A percentile compares a stretch with the other conserved stretches of the same genome.
These are phyloP conservation scores for Pelosia muscerda DNA, from an alignment of 2,888 invertebrate genomes.

Conservation along the genomic window DNA sequence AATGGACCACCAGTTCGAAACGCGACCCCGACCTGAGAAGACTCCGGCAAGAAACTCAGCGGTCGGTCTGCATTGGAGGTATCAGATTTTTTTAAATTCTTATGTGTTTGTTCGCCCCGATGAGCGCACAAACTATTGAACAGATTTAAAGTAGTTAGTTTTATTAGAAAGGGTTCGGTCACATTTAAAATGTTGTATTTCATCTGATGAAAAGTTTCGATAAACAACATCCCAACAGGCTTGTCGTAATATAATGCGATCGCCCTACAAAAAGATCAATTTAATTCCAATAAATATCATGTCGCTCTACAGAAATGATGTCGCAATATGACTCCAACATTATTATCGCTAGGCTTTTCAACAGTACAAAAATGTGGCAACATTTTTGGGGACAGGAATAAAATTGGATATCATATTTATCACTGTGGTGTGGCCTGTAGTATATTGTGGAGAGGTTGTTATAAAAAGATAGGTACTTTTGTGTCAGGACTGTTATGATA, in stretches of 20 bases:
- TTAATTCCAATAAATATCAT: not conserved
- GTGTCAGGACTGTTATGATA: not conserved
- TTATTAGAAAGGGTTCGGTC: too few relatives aligned
- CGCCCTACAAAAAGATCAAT: not conserved
- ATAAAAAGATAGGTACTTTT: not conserved
- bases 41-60: too few relatives aligned
- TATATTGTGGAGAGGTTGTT: conserved; percentile 9
- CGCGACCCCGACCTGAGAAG: too few relatives aligned
- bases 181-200: too few relatives aligned
- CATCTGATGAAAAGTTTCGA: too few relatives aligned
- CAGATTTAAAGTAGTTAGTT: too few relatives aligned
- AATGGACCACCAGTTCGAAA: too few relatives aligned
- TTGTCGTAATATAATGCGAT: not conserved
- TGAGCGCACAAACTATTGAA: too few relatives aligned
- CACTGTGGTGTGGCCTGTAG: not conserved
- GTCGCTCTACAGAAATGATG: not conserved
- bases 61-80: too few relatives aligned
- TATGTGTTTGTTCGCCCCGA: too few relatives aligned
- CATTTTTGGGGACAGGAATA: conserved; percentile 6
- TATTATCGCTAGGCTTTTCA: conserved; percentile 6
- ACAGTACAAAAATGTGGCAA: conserved; percentile 2
- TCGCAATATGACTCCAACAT: not conserved
- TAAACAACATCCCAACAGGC: too few relatives aligned
- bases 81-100: too few relatives aligned
- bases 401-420: conserved; percentile 20